Base-by-base conservation (phyloP, 2,113 vertebrate genomes). In the Numenius arquata region DNA sequence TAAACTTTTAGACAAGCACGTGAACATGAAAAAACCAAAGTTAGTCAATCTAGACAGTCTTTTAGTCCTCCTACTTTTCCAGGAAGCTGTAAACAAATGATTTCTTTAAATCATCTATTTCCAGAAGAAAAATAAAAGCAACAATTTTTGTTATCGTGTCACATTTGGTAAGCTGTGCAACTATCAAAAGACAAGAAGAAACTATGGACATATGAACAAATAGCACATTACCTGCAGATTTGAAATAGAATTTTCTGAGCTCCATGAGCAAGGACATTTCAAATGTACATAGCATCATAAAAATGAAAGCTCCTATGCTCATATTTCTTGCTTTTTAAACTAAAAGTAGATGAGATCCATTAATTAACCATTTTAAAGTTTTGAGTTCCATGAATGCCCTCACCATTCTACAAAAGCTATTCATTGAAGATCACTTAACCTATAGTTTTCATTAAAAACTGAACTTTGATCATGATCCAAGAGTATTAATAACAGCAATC, bases 321-420 rank as follows among this genome's bases (percentile, higher is more conserved):
- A 25, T 40, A 85, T 25, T 87, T 88, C 73, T 95, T 41, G 52
- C 45, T 88, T 97, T 97, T 96, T 89, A 61, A 92, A 63, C 36
- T 29, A 52, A 38, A 97, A 89, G 83, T 92, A 43, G n/a, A 73
- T 73, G 27, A 73, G n/a, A 92, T 76, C 94, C 25, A 90, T 62
- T 96, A 85, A 90, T 68, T 66, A 91, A 95, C 40, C 63, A 50
- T 89, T 85, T 85, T 79, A 81, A 95, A 90, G 58, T 75, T 97
- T 88, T 92, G 71, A 90, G 53, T 83, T 95, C 82, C 21, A 13
- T 85, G 71, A 17, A 93, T 79, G 66, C 34, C 58, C 88, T 97
- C 95, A 91, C 59, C 66, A 85, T 90, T 96, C 66, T 89, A 72
- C 85, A 96, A 90, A 94, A 95, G 85, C 70, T 96, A 36, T 85